phyloP scores from a whole-genome alignment of 2,797 vertebrate genomes.

The Hoplostethus atlanticus region DNA sequence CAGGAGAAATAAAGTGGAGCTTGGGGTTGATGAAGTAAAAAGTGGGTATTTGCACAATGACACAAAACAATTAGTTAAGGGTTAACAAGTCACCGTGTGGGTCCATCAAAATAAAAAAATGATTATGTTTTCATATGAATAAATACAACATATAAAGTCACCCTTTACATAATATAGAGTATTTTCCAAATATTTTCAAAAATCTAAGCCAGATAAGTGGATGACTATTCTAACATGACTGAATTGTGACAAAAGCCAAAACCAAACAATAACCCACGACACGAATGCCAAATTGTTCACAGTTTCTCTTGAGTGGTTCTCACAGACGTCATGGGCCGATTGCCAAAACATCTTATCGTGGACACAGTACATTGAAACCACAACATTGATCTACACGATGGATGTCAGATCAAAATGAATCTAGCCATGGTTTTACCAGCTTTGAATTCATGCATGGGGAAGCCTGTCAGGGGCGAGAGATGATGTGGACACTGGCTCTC shows the following conservation, averaged over 20 bases:
- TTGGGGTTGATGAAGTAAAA: not conserved
- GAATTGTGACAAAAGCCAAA: constrained; percentile 32
- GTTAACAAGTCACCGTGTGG: not conserved
- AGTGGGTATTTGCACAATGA: not conserved
- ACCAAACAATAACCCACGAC: constrained; percentile 59
- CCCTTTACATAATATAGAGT: not conserved
- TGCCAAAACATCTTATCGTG: constrained; percentile 78
- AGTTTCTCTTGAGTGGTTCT: constrained; percentile 71
- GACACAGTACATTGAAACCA: constrained; percentile 77
- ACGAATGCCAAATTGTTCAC: constrained; percentile 68
- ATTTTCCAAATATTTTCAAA: not conserved
- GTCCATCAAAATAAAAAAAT: too few relatives aligned
- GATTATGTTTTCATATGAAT: too few relatives aligned
- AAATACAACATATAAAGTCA: too few relatives aligned
- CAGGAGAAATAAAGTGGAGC: not conserved
- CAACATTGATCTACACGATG: constrained; percentile 82
- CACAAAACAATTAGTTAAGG: not conserved
- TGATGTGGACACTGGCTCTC: constrained; percentile 83
- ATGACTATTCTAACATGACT: constrained; percentile 40
- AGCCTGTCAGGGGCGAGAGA: constrained; percentile 84
- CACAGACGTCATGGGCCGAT: constrained; percentile 79
- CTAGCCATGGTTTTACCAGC: constrained; percentile 80
- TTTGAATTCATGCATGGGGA: constrained; percentile 86
- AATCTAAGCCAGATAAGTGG: constrained; percentile 2
- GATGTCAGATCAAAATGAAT: constrained; percentile 83